Evolutionary conservation across 2,888 invertebrate species (phyloP).

Genomic region (Tridacna gigas): DNA sequence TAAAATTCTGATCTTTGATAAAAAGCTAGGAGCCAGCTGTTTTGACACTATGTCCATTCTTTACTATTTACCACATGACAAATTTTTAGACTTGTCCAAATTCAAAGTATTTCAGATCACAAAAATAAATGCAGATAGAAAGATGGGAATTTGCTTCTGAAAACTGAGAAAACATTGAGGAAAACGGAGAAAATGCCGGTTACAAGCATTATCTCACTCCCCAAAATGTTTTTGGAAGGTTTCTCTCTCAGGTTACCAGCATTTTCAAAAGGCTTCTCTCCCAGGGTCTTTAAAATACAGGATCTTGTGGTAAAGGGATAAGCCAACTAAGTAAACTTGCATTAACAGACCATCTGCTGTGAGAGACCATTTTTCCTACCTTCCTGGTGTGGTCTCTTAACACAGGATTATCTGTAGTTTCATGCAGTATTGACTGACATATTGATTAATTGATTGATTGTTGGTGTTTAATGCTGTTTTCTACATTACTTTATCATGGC

Average conservation of each 20-base stretch:
- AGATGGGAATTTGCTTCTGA: background rate
- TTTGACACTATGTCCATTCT: background rate
- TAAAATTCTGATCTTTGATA: no score
- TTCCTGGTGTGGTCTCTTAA: no score
- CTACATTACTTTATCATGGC: no score
- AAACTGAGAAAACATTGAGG: background rate
- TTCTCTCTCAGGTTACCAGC: no score
- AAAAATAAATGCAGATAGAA: background rate
- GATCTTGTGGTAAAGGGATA: background rate
- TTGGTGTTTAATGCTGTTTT: no score
- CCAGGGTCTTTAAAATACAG: background rate
- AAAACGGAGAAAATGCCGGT: background rate
- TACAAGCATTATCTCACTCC: background rate
- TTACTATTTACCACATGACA: background rate
- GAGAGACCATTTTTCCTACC: background rate
- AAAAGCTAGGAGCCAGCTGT: no score
- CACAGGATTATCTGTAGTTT: no score
- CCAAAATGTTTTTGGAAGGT: background rate
- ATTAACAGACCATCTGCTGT: background rate
- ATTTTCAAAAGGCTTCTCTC: background rate
- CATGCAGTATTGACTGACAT: no score
- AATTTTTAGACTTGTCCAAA: background rate
- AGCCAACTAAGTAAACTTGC: background rate
- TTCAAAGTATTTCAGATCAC: background rate
- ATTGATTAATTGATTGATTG: no score